Percentiles rank a stretch among this genome's conserved stretches.
These are phyloP conservation scores for Saccostrea echinata DNA, from an alignment of 1,140 invertebrate species.

Conservation along the genomic window DNA sequence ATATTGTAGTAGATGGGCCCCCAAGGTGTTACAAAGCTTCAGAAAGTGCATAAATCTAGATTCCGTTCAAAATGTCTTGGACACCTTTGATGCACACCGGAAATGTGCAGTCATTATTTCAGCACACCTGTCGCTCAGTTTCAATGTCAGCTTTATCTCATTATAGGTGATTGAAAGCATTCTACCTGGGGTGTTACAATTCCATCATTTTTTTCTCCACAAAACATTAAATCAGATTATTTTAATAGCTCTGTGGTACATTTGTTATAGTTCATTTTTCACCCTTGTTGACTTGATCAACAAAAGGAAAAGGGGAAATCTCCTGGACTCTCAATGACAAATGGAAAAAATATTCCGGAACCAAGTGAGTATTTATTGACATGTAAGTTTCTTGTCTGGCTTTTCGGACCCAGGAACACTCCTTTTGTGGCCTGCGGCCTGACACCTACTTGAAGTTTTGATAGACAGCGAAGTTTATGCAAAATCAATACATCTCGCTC, in stretches of 20 bases:
- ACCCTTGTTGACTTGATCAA: background rate
- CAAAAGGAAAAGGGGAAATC: background rate
- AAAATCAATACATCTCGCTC: slow-evolving; percentile 55
- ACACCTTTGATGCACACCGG: slow-evolving; percentile 25
- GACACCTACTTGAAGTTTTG: slow-evolving; percentile 42
- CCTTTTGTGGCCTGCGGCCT: background rate
- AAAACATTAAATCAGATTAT: slow-evolving; percentile 10
- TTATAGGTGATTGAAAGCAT: slow-evolving; percentile 17
- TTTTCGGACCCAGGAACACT: slow-evolving; percentile 24
- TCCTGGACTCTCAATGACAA: slow-evolving; percentile 11
- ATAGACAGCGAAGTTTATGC: slow-evolving; percentile 41
- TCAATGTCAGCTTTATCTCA: slow-evolving; percentile 20
- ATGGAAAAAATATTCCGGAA: background rate
- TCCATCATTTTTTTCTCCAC: slow-evolving; percentile 14
- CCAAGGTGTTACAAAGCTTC: slow-evolving; percentile 7
- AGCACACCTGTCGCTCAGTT: slow-evolving; percentile 6
- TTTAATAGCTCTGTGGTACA: slow-evolving; percentile 3
- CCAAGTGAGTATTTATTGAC: slow-evolving; percentile 31
- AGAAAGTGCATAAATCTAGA: background rate
- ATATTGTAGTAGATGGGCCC: background rate
- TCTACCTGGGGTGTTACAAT: slow-evolving; percentile 2
- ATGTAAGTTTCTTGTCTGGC: slow-evolving; percentile 15
- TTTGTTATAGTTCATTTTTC: slow-evolving; percentile 19
- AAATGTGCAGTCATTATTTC: slow-evolving; percentile 3
- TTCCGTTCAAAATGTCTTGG: slow-evolving; percentile 8